phyloP scores from a whole-genome alignment of 2,888 invertebrate genomes.

The Luperina nickerlii region DNA sequence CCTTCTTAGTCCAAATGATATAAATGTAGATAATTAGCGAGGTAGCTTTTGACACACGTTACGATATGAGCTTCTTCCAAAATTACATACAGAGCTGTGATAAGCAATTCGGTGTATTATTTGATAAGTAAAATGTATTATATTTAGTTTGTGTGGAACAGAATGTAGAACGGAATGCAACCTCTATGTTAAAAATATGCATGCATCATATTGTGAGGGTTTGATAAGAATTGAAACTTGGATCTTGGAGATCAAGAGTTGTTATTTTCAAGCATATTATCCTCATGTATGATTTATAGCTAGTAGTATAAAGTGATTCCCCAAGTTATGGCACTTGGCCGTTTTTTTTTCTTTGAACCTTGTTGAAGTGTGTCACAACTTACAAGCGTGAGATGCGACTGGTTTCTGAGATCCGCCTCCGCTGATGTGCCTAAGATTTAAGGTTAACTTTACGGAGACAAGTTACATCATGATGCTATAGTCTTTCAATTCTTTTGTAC shows the following conservation, averaged over 20 bases:
- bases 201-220: no score
- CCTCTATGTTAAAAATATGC: background rate
- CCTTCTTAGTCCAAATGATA: background rate
- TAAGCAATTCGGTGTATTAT: background rate
- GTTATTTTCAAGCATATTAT: conserved; percentile 9
- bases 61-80: background rate
- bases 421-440: conserved; percentile 73
- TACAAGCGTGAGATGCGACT: conserved; percentile 77
- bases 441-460: conserved; percentile 70
- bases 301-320: conserved; percentile 18
- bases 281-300: conserved; percentile 11
- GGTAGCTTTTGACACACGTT: background rate
- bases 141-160: background rate
- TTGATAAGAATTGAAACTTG: background rate
- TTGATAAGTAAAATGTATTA: background rate
- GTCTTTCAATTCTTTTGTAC: conserved; percentile 42
- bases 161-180: background rate
- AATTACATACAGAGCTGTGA: background rate
- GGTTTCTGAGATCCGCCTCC: conserved; percentile 77
- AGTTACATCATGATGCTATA: conserved; percentile 70
- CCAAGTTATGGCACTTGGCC: conserved; percentile 28
- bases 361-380: conserved; percentile 83
- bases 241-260: background rate
- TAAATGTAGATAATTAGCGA: background rate
- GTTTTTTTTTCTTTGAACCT: conserved; percentile 72